Evolutionary conservation across 2,888 invertebrate genomes (phyloP).

Genomic region (Colletes collaris): DNA sequence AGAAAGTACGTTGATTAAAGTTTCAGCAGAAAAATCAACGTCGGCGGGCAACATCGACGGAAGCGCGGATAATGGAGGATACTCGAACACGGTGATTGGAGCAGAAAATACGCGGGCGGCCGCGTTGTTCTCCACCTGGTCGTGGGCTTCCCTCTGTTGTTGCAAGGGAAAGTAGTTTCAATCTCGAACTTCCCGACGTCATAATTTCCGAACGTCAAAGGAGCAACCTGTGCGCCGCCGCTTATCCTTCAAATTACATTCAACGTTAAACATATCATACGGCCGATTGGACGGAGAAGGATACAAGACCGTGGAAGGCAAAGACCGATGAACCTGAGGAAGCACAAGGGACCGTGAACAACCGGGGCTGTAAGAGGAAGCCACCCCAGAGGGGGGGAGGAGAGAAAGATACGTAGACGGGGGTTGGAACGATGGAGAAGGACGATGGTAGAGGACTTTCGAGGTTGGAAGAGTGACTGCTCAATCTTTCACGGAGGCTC

Average conservation of each 20-base stretch:
- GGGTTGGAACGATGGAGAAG: too few species aligned
- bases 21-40: conserved; percentile 56
- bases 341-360: conserved; percentile 42
- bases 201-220: conserved; percentile 63
- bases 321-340: conserved; percentile 39
- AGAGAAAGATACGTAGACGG: background rate
- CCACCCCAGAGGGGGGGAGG: too few species aligned
- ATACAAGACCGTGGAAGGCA: conserved; percentile 26
- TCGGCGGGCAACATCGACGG: conserved; percentile 35
- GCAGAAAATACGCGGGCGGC: conserved; percentile 28
- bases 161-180: conserved; percentile 52
- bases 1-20: conserved; percentile 54
- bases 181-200: conserved; percentile 58
- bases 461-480: conserved; percentile 50
- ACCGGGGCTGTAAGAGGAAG: conserved; percentile 34
- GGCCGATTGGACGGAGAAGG: conserved; percentile 57
- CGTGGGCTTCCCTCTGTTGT: background rate
- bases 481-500: conserved; percentile 59
- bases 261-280: conserved; percentile 69
- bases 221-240: conserved; percentile 33
- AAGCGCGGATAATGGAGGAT: conserved; percentile 46
- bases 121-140: conserved; percentile 18
- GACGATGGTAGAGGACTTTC: conserved; percentile 28
- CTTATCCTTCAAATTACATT: conserved; percentile 67
- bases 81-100: conserved; percentile 41